Evolutionary conservation across 1,140 invertebrate genomes (phyloP).

Genomic region (Harlomillsia oculata): DNA sequence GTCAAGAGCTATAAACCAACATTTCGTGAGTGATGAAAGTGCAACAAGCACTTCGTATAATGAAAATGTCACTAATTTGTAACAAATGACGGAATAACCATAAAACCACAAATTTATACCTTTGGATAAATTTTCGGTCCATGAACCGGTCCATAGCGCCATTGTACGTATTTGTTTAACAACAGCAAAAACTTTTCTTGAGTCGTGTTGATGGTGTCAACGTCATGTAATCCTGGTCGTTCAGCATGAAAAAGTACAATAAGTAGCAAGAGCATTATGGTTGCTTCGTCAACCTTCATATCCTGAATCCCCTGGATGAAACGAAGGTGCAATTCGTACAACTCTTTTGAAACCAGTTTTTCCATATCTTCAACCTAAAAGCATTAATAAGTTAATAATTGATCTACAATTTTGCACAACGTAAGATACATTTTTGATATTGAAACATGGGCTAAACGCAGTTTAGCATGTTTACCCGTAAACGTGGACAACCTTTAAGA

Average conservation of each 20-base stretch:
- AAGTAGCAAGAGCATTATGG: constrained; percentile 45
- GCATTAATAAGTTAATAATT: constrained; percentile 26
- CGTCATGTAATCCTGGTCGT: constrained; percentile 41
- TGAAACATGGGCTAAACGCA: too few relatives aligned
- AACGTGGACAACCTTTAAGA: constrained; percentile 22
- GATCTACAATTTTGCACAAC: constrained; percentile 4
- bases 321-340: constrained; percentile 47
- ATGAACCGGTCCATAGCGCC: constrained; percentile 41
- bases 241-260: constrained; percentile 48
- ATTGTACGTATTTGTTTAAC: constrained; percentile 44
- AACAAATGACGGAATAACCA: too few relatives aligned
- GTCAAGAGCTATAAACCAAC: constrained; percentile 22
- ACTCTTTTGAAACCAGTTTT: constrained; percentile 37
- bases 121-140: constrained; percentile 44
- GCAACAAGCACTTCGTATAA: too few relatives aligned
- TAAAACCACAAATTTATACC: constrained; percentile 8
- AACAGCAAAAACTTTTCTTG: constrained; percentile 47
- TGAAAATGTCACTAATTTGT: too few relatives aligned
- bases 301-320: constrained; percentile 42
- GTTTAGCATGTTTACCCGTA: constrained; percentile 32
- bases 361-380: constrained; percentile 36
- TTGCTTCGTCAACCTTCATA: constrained; percentile 43
- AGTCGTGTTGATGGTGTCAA: constrained; percentile 39
- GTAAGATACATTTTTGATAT: too few relatives aligned
- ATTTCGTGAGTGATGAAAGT: too few relatives aligned